Conservation (phyloP, 2,113 vertebrate genomes). For the Fulica atra region DNA sequence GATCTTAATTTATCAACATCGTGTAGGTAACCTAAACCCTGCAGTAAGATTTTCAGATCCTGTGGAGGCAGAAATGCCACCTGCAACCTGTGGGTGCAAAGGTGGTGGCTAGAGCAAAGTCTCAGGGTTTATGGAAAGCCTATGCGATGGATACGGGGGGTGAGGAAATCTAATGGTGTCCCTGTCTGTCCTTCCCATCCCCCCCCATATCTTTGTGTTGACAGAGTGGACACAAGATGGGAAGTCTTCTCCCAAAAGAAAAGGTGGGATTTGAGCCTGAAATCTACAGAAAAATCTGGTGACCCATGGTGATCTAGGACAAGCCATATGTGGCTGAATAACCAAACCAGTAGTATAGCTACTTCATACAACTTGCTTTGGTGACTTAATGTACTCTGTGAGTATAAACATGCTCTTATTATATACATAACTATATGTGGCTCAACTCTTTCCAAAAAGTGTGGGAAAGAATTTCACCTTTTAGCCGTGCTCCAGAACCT, state of each 20-base stretch:
- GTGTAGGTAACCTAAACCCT: not conserved
- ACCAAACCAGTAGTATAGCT: not conserved
- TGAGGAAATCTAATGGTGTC: not conserved
- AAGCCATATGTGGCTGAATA: not conserved
- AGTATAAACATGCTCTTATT: not conserved
- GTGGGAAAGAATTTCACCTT: not conserved
- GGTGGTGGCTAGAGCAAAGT: not conserved
- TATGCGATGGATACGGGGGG: not conserved
- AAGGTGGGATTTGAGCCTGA: not conserved
- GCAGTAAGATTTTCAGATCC: not conserved
- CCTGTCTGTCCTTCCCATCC: too few relatives aligned
- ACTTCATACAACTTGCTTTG: not conserved
- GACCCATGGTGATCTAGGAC: not conserved
- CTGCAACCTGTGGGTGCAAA: not conserved
- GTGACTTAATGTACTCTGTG: not conserved
- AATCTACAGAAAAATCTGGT: not conserved
- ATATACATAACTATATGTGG: not conserved
- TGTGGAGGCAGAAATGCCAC: not conserved
- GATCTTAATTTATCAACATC: not conserved
- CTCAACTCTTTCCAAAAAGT: not conserved
- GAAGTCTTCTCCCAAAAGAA: not conserved
- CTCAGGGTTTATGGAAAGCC: not conserved
- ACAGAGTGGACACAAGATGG: not conserved
- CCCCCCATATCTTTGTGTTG: not conserved
- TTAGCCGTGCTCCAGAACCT: not conserved